These are phyloP conservation scores for Oopsacas minuta DNA, from an alignment of 37 sponge, comb jelly and placozoan species.

Conservation along the genomic window DNA sequence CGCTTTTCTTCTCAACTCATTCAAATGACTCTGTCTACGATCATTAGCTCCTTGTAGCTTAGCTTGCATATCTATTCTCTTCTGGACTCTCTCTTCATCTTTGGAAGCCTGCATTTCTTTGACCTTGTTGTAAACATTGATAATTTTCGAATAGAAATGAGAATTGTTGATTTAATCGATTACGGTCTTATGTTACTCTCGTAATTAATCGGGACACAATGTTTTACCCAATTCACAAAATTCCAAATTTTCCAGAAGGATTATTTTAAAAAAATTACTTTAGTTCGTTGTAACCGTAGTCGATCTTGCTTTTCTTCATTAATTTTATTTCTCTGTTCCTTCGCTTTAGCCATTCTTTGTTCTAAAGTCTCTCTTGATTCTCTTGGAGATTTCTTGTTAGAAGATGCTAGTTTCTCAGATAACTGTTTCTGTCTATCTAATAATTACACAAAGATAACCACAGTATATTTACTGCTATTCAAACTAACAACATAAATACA, in stretches of 20 bases:
- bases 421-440: not conserved
- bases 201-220: too few relatives aligned
- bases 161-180: too few relatives aligned
- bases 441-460: too few relatives aligned
- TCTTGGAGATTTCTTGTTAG: not conserved
- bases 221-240: too few relatives aligned
- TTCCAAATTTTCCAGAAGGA: too few relatives aligned
- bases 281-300: not conserved
- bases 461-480: too few relatives aligned
- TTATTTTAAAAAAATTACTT: not conserved
- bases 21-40: constrained; percentile 41
- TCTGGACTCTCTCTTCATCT: constrained; percentile 16
- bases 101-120: not conserved
- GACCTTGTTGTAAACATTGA: too few relatives aligned
- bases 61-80: constrained; percentile 40
- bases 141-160: too few relatives aligned
- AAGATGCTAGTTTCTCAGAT: not conserved
- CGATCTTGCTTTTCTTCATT: not conserved
- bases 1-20: constrained; percentile 62
- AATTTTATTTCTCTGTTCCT: not conserved
- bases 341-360: not conserved
- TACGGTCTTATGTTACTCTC: too few relatives aligned
- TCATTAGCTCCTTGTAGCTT: constrained; percentile 56
- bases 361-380: not conserved
- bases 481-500: too few relatives aligned